Evolutionary conservation across 1,140 invertebrate species (phyloP).

Genomic region (Caenorhabditis latens): DNA sequence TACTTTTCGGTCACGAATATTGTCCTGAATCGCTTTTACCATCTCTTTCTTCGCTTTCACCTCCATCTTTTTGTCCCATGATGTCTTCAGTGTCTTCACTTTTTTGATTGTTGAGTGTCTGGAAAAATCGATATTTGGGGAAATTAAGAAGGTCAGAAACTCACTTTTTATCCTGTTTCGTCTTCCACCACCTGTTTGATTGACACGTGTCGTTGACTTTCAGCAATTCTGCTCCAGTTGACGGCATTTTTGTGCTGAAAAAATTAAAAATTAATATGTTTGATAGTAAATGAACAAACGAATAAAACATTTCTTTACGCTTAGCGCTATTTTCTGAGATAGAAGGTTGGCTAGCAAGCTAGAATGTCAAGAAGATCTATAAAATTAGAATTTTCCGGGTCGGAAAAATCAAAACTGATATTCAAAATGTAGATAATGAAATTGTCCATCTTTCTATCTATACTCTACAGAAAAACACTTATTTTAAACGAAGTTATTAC

Average conservation of each 20-base stretch:
- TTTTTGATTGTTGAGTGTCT: constrained; percentile 63
- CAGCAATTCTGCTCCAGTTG: background rate
- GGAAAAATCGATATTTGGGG: background rate
- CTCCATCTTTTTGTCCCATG: constrained; percentile 65
- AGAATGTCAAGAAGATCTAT: no score
- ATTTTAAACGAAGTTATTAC: no score
- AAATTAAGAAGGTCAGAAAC: background rate
- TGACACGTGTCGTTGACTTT: constrained; percentile 51
- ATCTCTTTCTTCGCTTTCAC: constrained; percentile 59
- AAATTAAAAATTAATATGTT: background rate
- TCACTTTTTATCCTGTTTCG: constrained; percentile 59
- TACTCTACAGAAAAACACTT: no score
- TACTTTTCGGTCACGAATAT: constrained; percentile 59
- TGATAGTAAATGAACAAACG: background rate
- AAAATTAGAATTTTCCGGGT: no score
- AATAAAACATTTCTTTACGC: no score
- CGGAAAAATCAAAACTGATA: no score
- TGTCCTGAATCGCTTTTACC: constrained; percentile 59
- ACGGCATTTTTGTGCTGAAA: constrained; percentile 9
- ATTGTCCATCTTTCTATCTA: no score
- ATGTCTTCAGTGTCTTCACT: constrained; percentile 62
- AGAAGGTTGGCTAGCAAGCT: no score
- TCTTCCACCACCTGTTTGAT: constrained; percentile 65
- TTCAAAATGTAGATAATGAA: no score
- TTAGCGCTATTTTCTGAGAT: no score